Base-by-base conservation (phyloP, 1,140 invertebrate genomes). In the Bombus ignitus region DNA sequence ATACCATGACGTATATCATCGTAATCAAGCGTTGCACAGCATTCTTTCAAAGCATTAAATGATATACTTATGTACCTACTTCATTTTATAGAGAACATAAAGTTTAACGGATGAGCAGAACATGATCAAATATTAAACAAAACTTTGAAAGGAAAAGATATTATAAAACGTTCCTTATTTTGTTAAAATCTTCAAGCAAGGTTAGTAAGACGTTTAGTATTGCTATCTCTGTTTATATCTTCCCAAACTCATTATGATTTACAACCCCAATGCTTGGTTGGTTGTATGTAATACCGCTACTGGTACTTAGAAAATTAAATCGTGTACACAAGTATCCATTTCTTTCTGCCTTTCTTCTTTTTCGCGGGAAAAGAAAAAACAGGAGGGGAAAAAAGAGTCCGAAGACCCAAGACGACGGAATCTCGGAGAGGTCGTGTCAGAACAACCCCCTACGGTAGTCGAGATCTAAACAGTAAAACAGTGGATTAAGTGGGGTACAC, bases 391-490 rank as follows among this genome's bases (percentile, higher is more conserved):
- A 84, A 65, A 68, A 87, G 68, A 75, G 83, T 80, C 73, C 15
- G 65, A 89, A 80, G 71, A 72, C 44, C 25, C 65, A 47, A 28
- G 59, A 65, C 37, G 74, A 88, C 47, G 72, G 65, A 86, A 85
- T 79, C 75, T 86, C 79, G 59, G 77, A 91, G 88, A 88, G 75
- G 83, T 91, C 86, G 74, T 87, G 89, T 90, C 85, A 53, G 81
- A 85, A 77, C 90, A 92, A 90, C 91, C 91, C 90, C 90, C 88
- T 91, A 91, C 91, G 91, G 89, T 90, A 92, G 91, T 81, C 89
- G 70, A 90, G 75, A 92, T 90, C 85, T 89, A 92, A 92, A 92
- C 89, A 92, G 78, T 90, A 91, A 91, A 92, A 91, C 91, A 91
- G 57, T 59, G 85, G 85, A 92, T 92, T 92, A 92, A 92, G 91